Conservation (phyloP, 92 coral and sea anemone genomes). For the Phymanthus crucifer region DNA sequence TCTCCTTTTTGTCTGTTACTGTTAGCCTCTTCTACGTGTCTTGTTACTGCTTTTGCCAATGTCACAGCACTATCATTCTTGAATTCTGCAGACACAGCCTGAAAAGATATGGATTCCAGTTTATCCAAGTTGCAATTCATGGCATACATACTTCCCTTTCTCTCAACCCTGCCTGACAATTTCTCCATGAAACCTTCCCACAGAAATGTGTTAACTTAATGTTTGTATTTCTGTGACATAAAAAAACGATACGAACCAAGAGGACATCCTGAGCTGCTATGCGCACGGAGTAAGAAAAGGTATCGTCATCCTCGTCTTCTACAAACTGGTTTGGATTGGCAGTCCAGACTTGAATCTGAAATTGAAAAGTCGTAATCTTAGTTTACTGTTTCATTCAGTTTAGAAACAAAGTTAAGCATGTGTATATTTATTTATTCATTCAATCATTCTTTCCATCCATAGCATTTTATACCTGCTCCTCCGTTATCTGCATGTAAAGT, state of each 20-base stretch:
- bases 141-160: no score
- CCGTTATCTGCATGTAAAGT: slow-evolving; percentile 95
- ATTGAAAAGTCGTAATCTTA: slow-evolving; percentile 4
- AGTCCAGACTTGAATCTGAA: slow-evolving; percentile 85
- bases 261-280: slow-evolving; percentile 98
- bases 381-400: neutral
- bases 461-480: slow-evolving; percentile 75
- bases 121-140: neutral
- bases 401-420: neutral
- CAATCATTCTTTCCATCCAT: no score
- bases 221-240: neutral
- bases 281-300: slow-evolving; percentile 95
- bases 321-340: slow-evolving; percentile 96
- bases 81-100: slow-evolving; percentile 89
- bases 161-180: no score
- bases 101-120: slow-evolving; percentile 3
- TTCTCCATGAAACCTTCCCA: neutral
- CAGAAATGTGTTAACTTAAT: neutral
- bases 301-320: slow-evolving; percentile 99
- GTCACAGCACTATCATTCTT: slow-evolving; percentile 76
- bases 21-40: slow-evolving; percentile 78
- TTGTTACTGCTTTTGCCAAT: slow-evolving; percentile 74
- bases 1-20: slow-evolving; percentile 70
- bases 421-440: no score
- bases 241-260: slow-evolving; percentile 48